Percentiles rank a stretch among this genome's conserved stretches.
Evolutionary conservation across 2,113 vertebrate genomes (phyloP).

Genomic region (Rattus norvegicus): DNA sequence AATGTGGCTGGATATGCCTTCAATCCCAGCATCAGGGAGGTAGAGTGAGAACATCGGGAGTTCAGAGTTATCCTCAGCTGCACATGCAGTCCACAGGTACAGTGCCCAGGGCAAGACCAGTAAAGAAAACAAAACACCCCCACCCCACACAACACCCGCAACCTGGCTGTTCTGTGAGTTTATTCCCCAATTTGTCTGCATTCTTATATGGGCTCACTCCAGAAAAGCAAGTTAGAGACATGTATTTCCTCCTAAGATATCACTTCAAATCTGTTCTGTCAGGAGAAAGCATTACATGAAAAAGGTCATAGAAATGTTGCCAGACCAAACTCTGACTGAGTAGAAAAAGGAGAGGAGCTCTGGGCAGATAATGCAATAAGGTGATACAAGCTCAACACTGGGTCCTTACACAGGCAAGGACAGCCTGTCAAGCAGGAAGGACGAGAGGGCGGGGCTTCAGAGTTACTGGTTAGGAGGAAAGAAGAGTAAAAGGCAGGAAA

Average conservation of each 20-base stretch:
- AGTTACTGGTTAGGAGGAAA: background rate
- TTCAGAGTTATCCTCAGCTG: background rate
- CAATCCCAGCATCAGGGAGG: background rate
- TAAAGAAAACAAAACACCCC: background rate
- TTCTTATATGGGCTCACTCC: slow-evolving; percentile 60
- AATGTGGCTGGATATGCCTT: background rate
- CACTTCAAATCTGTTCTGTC: slow-evolving; percentile 20
- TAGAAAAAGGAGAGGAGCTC: background rate
- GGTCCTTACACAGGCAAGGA: background rate
- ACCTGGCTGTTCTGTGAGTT: background rate
- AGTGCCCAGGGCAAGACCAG: too few relatives aligned
- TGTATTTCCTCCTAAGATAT: slow-evolving; percentile 53
- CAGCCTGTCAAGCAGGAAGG: background rate
- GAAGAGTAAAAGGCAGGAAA: slow-evolving; percentile 61
- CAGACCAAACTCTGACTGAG: slow-evolving; percentile 68
- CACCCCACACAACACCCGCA: background rate
- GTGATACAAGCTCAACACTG: background rate
- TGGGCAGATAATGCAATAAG: background rate
- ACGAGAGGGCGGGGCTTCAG: background rate
- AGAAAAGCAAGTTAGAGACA: slow-evolving; percentile 63
- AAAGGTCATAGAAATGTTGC: slow-evolving; percentile 63
- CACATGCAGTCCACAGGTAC: background rate
- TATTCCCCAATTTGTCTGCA: slow-evolving; percentile 43
- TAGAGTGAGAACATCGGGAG: background rate
- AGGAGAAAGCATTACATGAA: slow-evolving; percentile 73